Percentiles rank a stretch among this genome's conserved stretches.
phyloP scores from a whole-genome alignment of 1,140 invertebrate species.

The Manduca sexta region DNA sequence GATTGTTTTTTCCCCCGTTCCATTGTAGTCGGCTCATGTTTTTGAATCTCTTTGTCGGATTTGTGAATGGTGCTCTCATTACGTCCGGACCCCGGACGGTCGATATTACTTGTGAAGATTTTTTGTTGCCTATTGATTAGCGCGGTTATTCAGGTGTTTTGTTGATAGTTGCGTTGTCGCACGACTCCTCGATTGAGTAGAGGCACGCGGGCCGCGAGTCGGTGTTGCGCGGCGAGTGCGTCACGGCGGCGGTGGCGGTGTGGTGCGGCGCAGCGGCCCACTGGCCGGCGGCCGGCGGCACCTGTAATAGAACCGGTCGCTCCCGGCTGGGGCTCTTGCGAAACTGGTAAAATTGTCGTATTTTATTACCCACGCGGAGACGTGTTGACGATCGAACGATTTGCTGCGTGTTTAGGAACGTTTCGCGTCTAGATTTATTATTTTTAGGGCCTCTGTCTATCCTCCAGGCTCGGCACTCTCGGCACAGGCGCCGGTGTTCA shows the following conservation, averaged over 20 bases:
- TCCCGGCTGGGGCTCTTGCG: slow-evolving; percentile 35
- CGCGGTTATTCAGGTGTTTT: no score
- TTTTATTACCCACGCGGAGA: slow-evolving; percentile 33
- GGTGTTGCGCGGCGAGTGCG: no score
- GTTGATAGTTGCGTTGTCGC: no score
- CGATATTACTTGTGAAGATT: background rate
- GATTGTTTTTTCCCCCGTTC: slow-evolving; percentile 52
- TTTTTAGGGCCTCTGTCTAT: no score
- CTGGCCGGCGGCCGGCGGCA: slow-evolving; percentile 50
- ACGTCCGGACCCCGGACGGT: slow-evolving; percentile 6
- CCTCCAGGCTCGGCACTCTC: no score
- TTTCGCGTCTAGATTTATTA: no score
- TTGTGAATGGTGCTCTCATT: slow-evolving; percentile 58
- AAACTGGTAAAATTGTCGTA: slow-evolving; percentile 52
- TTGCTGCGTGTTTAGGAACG: slow-evolving; percentile 11
- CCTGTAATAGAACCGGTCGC: slow-evolving; percentile 52
- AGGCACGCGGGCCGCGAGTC: no score
- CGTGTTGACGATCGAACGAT: slow-evolving; percentile 14
- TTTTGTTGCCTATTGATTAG: no score
- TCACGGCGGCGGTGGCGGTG: no score
- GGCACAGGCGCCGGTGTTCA: background rate
- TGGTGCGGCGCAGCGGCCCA: slow-evolving; percentile 29
- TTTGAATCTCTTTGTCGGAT: slow-evolving; percentile 59
- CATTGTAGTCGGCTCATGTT: slow-evolving; percentile 52
- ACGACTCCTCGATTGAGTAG: no score